A percentile compares a stretch with the other conserved stretches of the same genome.
These are phyloP conservation scores for Andrena bicolor DNA, from an alignment of 2,888 invertebrate species.

Conservation along the genomic window DNA sequence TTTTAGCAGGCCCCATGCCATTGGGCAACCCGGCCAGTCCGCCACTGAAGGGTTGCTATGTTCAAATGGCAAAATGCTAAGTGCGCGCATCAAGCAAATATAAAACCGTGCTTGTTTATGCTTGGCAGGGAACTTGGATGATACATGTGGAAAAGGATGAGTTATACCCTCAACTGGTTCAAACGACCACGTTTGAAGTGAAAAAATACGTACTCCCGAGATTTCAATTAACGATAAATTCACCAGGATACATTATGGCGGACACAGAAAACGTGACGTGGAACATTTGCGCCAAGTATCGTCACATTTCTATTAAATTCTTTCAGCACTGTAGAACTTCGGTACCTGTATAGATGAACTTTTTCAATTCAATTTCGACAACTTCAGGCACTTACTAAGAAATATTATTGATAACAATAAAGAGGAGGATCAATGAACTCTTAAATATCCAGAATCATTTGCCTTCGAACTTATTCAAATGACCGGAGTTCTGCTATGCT, in stretches of 20 bases:
- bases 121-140: conserved; percentile 86
- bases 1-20: no score
- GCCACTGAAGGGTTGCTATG: not conserved
- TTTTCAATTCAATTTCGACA: not conserved
- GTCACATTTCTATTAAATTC: not conserved
- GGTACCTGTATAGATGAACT: not conserved
- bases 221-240: conserved; percentile 86
- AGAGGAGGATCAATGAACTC: no score
- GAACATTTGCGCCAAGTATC: conserved; percentile 87
- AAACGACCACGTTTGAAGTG: conserved; percentile 85
- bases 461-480: not conserved
- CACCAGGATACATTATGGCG: conserved; percentile 86
- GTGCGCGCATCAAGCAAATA: not conserved
- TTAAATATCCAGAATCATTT: not conserved
- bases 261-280: conserved; percentile 85
- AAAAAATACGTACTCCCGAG: conserved; percentile 87
- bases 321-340: not conserved
- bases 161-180: conserved; percentile 78
- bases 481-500: not conserved
- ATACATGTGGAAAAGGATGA: conserved; percentile 84
- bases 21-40: no score
- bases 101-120: not conserved
- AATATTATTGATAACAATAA: no score
- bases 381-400: no score
- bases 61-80: not conserved